phyloP scores from a whole-genome alignment of 2,797 vertebrate genomes.

The Megalops cyprinoides region DNA sequence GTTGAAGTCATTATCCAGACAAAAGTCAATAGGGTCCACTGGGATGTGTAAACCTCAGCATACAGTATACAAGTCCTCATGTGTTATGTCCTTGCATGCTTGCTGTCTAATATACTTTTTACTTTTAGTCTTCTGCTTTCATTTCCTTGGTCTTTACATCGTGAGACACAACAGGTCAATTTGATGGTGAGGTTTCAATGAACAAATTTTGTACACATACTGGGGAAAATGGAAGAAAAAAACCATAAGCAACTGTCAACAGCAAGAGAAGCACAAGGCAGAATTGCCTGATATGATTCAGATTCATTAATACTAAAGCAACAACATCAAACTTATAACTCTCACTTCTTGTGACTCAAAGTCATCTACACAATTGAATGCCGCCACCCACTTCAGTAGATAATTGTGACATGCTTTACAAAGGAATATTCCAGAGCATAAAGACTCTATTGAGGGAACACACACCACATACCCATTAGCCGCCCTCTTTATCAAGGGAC shows the following conservation, averaged over 20 bases:
- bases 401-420: too few species aligned
- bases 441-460: too few species aligned
- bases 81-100: background rate
- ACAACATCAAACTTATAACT: too few species aligned
- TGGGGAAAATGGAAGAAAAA: background rate
- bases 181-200: background rate
- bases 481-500: too few species aligned
- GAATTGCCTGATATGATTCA: background rate
- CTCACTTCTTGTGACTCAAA: too few species aligned
- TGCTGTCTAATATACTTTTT: background rate
- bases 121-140: background rate
- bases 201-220: background rate
- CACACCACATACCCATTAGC: too few species aligned
- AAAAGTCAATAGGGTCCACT: background rate
- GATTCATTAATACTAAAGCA: background rate
- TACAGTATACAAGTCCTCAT: background rate
- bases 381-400: too few species aligned
- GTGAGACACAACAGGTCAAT: background rate
- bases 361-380: too few species aligned
- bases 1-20: conserved; percentile 4
- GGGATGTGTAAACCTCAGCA: background rate
- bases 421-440: too few species aligned
- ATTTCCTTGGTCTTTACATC: background rate
- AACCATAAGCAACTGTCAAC: background rate
- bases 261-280: background rate